Evolutionary conservation across 1,140 invertebrate genomes (phyloP), one percentile per base, ranked within the genome.

Genomic region (Drosophila leontia): DNA sequence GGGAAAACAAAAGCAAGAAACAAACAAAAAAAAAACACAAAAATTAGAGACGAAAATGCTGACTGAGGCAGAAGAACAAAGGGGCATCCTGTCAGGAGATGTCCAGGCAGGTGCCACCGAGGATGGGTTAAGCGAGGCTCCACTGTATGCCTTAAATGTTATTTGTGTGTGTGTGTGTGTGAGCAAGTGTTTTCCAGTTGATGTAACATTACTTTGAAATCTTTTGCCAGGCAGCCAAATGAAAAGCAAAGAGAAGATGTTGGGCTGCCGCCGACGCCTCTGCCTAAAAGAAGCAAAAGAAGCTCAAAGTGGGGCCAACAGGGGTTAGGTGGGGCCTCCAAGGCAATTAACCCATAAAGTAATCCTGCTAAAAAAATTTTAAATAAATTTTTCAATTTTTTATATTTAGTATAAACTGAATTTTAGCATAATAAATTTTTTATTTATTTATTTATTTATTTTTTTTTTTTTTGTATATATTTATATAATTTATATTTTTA

Each of bases 121-220:
- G 41, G 57, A 41, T 50, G 75, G 51, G 65, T 37, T 35, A 45
- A 48, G 42, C 57, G 61, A 75, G 63, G 71, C 41, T 60, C 45
- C 35, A 59, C 58, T 50, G 68, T 79, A 55, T 23, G 17, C 15
- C 3, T n/a, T 13, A 53, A 13, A 23, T 6, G 15, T 3, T 15
- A 7, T 41, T 6, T 41, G 15, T 23, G 51, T 19, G 12, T 37
- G 50, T 35, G 29, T 34, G 29, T 51, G 11, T 55, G 35, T 55
- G 85, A 61, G 78, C 81, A 90, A 90, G 85, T 90, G 86, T 80
- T 90, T 90, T 90, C 85, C 85, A 85, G 81, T 85, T 90, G 85
- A 90, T 90, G 85, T 90, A 90, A 90, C 85, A 90, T 90, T 90
- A 90, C 85, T 90, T 90, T 90, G 85, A 90, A 90, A 90, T 90